phyloP scores from a whole-genome alignment of 1,140 invertebrate genomes.

The Drosophila pachea region DNA sequence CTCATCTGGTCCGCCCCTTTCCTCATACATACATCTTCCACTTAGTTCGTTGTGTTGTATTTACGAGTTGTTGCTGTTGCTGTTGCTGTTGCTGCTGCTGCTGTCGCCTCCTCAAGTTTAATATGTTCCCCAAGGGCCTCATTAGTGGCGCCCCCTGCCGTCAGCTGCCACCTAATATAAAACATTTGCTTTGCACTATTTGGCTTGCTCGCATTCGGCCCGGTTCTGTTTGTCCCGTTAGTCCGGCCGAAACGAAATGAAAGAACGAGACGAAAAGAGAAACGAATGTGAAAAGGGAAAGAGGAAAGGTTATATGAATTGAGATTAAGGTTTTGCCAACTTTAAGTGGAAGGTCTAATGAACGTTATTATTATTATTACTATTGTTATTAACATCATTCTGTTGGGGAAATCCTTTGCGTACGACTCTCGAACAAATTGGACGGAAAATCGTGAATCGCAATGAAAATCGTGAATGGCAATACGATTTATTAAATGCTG shows the following conservation, averaged over 20 bases:
- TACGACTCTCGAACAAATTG: conserved; percentile 10
- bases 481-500: not conserved
- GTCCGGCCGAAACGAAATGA: too few species aligned
- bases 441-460: conserved; percentile 1
- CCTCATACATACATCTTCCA: not conserved
- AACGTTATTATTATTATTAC: conserved; percentile 47
- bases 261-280: not conserved
- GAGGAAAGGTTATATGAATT: conserved; percentile 36
- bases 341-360: conserved; percentile 50
- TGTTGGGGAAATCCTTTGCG: not conserved
- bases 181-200: conserved; percentile 70
- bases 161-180: conserved; percentile 59
- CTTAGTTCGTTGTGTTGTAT: conserved; percentile 7
- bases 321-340: conserved; percentile 56
- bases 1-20: not conserved
- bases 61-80: conserved; percentile 20
- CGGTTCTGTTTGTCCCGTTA: conserved; percentile 18
- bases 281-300: not conserved
- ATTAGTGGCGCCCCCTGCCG: conserved; percentile 66
- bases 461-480: not conserved
- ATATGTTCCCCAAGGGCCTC: conserved; percentile 75
- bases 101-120: conserved; percentile 57
- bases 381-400: conserved; percentile 10
- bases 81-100: conserved; percentile 30
- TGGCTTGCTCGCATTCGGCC: conserved; percentile 43